Evolutionary conservation across 1,140 invertebrate genomes (phyloP).

Genomic region (Ephestia elutella): DNA sequence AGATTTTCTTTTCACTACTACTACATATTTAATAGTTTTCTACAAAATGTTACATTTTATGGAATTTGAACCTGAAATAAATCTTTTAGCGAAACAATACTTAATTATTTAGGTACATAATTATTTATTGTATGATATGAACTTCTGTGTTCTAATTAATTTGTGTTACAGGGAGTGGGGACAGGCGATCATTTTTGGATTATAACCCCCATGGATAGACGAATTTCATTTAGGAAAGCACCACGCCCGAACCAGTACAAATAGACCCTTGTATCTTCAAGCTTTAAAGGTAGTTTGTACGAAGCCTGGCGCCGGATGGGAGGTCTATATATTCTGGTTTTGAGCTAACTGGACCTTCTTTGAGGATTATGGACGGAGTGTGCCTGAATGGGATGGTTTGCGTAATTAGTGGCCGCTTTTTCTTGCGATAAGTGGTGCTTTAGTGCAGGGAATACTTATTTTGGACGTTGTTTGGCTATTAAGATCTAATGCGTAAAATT

Average conservation of each 20-base stretch:
- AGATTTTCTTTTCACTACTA: no score
- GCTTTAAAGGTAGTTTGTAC: not conserved
- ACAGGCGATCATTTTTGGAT: constrained; percentile 69
- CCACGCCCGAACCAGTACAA: constrained; percentile 35
- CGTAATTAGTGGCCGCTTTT: constrained; percentile 60
- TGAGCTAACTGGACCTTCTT: constrained; percentile 61
- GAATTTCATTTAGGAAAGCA: constrained; percentile 65
- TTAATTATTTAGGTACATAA: no score
- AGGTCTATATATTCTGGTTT: constrained; percentile 34
- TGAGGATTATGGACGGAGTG: constrained; percentile 56
- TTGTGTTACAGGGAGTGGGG: constrained; percentile 42
- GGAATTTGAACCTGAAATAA: no score
- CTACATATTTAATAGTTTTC: no score
- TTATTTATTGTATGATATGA: no score
- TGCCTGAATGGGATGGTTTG: constrained; percentile 54
- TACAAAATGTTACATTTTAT: no score
- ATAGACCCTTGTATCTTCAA: constrained; percentile 27
- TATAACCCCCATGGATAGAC: constrained; percentile 58
- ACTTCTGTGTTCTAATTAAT: not conserved
- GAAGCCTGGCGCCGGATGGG: not conserved
- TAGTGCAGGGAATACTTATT: constrained; percentile 9
- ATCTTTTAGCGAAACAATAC: no score
- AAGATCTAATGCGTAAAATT: constrained; percentile 1
- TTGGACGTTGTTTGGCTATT: not conserved
- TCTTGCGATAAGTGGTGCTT: constrained; percentile 38